Percentiles rank a stretch among this genome's conserved stretches.
Evolutionary conservation across 2,888 invertebrate genomes (phyloP).

Genomic region (Hemistola chrysoprasaria): DNA sequence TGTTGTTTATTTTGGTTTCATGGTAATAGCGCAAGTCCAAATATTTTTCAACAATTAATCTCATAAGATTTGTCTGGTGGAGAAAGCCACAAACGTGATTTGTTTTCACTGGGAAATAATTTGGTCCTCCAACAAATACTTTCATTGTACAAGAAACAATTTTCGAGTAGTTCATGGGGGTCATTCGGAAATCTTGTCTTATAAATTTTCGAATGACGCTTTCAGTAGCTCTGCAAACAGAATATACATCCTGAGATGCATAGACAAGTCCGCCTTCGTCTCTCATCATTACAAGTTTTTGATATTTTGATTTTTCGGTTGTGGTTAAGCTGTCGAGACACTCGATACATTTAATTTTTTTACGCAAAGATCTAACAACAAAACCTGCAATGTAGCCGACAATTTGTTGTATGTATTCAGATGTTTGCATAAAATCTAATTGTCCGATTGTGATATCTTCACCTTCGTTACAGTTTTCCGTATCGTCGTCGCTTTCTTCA

Average conservation of each 20-base stretch:
- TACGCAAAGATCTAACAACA: conserved; percentile 2
- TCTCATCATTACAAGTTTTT: conserved; percentile 2
- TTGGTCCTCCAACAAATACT: conserved; percentile 9
- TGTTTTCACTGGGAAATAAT: conserved; percentile 15
- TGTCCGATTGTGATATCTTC: conserved; percentile 3
- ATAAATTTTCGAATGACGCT: conserved; percentile 16
- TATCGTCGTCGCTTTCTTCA: conserved; percentile 1
- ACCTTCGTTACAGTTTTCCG: too few species aligned
- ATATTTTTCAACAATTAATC: neutral
- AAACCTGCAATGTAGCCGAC: conserved; percentile 21
- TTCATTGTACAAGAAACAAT: conserved; percentile 8
- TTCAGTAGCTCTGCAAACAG: conserved; percentile 20
- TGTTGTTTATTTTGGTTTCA: neutral
- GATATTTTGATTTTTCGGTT: conserved; percentile 1
- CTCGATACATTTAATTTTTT: conserved; percentile 5
- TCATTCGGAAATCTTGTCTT: conserved; percentile 16
- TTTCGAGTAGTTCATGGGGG: conserved; percentile 6
- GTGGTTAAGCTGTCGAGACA: neutral
- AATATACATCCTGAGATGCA: conserved; percentile 18
- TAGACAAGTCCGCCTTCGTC: conserved; percentile 22
- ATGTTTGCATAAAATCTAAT: conserved; percentile 9
- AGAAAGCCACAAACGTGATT: conserved; percentile 2
- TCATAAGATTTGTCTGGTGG: conserved; percentile 1
- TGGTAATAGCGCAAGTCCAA: conserved; percentile 1
- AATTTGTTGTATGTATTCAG: conserved; percentile 10